Evolutionary conservation across 2,113 vertebrate genomes (phyloP).

Genomic region (Calonectris borealis): DNA sequence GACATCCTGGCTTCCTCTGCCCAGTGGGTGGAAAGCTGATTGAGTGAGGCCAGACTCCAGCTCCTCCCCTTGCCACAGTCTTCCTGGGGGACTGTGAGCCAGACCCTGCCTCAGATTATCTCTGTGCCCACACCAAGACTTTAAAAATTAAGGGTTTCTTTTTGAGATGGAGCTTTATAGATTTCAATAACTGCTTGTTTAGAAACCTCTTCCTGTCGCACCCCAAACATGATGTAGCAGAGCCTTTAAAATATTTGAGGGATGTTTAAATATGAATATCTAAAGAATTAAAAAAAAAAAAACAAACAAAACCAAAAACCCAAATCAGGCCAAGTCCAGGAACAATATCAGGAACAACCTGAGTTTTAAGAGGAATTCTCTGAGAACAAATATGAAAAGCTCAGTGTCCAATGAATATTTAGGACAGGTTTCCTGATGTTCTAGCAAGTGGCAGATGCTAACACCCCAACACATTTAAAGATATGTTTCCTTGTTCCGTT

Average conservation of each 20-base stretch:
- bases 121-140: neutral
- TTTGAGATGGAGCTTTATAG: neutral
- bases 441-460: neutral
- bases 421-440: neutral
- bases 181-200: neutral
- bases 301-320: no score
- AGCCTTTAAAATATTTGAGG: neutral
- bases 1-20: neutral
- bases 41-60: neutral
- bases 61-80: neutral
- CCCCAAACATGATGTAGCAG: neutral
- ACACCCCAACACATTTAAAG: neutral
- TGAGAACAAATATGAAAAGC: neutral
- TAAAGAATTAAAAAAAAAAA: neutral
- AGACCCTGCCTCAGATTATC: neutral
- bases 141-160: neutral
- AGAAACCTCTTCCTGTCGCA: neutral
- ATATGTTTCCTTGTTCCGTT: neutral
- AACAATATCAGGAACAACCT: fast-evolving
- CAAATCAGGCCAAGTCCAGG: neutral
- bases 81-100: fast-evolving
- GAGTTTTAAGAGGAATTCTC: neutral
- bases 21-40: neutral
- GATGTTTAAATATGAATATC: neutral
- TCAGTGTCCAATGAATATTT: neutral